Base-by-base conservation (phyloP, 1,140 invertebrate genomes). In the Drosophila saltans region DNA sequence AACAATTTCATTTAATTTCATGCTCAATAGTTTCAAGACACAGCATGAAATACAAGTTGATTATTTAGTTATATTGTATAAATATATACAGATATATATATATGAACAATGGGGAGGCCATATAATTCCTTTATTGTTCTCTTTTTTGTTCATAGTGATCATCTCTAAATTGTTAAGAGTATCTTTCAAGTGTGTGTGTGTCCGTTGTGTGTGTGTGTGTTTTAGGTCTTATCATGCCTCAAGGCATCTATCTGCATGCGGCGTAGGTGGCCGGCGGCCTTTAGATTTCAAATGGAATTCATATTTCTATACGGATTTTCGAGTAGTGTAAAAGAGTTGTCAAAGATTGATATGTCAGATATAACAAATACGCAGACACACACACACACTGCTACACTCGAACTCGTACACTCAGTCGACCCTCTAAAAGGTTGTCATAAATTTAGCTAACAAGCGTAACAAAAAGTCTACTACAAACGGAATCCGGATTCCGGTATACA, bases 361-460 rank as follows among this genome's bases (percentile, higher is more conserved):
- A 58, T 52, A 56, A 52, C 59, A 70, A 69, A 65, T 52, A 69
- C 62, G 60, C 16, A 45, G 43, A 8, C 9, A 11, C 43, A 36
- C 33, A 70, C 73, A 65, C 65, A 63, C 58, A 64, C 16, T 40
- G 16, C 16, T 16, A 16, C 16, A n/a, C n/a, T n/a, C n/a, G n/a
- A n/a, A n/a, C n/a, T n/a, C n/a, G n/a, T 43, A 8, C 9, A 11
- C 43, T 8, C n/a, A 7, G 33, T 28, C 33, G 36, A 40, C 26
- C 30, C 56, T 43, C 55, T 61, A 72, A 71, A 72, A 71, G 68
- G 70, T 74, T 78, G 82, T 82, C 75, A 86, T 86, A 88, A 88
- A 88, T 80, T 80, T 62, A 55, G 75, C 84, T 80, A 88, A 89
- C 84, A 88, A 89, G 84, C 84, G 84, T 89, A 80, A 78, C 78